Percentiles rank a stretch among this genome's conserved stretches.
These are phyloP conservation scores for Tetheella fluctuosa DNA, from an alignment of 2,888 invertebrate genomes.

Conservation along the genomic window DNA sequence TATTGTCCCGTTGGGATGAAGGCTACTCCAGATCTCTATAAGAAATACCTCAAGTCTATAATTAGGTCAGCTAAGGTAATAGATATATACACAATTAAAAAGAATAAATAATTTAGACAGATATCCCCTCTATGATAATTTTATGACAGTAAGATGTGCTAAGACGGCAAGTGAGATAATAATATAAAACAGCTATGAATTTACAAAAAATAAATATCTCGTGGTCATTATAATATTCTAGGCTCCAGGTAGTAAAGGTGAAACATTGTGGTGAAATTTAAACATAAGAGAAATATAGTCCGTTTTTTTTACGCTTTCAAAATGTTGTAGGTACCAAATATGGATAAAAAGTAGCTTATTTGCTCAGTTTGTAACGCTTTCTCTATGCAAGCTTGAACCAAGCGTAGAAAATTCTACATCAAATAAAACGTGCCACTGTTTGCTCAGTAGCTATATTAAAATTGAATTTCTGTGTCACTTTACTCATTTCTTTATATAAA, in stretches of 20 bases:
- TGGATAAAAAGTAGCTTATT: not conserved
- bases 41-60: not conserved
- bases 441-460: not conserved
- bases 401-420: not conserved
- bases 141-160: no score
- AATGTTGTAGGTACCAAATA: not conserved
- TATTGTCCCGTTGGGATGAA: constrained; percentile 4
- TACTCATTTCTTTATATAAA: not conserved
- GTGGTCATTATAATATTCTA: not conserved
- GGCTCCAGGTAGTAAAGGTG: not conserved
- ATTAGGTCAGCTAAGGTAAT: not conserved
- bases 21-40: not conserved
- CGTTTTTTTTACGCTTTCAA: no score
- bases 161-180: no score
- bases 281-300: no score
- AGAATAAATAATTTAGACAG: not conserved
- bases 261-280: no score
- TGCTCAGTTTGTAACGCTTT: not conserved
- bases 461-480: not conserved
- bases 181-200: no score
- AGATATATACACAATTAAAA: not conserved
- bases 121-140: no score
- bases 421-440: not conserved
- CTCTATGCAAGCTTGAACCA: not conserved
- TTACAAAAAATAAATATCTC: no score